Conservation (phyloP, 2,888 invertebrate species). For the Plagodis pulveraria region DNA sequence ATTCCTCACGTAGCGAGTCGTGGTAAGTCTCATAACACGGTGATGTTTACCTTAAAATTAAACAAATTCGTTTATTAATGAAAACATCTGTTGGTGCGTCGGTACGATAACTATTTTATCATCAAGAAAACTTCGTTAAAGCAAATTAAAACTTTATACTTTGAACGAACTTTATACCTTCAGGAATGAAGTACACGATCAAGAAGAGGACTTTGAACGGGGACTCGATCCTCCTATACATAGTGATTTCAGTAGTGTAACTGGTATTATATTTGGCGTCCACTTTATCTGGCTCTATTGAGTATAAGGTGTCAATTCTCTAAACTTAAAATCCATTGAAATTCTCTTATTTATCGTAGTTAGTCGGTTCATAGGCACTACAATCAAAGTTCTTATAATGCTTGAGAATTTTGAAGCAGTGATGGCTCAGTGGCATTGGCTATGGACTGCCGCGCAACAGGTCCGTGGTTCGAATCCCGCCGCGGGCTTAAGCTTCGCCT, state of each 20-base stretch:
- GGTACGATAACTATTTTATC: slow-evolving; percentile 30
- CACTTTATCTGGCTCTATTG: background rate
- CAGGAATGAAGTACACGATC: no score
- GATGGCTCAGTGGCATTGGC: no score
- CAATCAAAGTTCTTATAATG: no score
- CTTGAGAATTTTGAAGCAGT: no score
- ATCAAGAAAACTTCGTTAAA: slow-evolving; percentile 18
- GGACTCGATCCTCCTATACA: background rate
- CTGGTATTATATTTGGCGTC: background rate
- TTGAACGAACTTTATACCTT: no score
- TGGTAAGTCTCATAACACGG: background rate
- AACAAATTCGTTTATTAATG: slow-evolving; percentile 27
- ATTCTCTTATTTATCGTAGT: no score
- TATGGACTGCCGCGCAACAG: no score
- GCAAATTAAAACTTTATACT: slow-evolving; percentile 23
- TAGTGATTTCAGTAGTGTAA: slow-evolving; percentile 4
- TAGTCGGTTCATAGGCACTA: no score
- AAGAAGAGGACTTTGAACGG: slow-evolving; percentile 11
- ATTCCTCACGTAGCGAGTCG: background rate
- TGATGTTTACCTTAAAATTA: slow-evolving; percentile 18
- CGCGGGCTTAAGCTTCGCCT: no score
- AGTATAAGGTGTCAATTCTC: no score
- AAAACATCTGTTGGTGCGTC: slow-evolving; percentile 31
- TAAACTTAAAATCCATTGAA: no score
- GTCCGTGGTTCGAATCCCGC: no score